phyloP scores from a whole-genome alignment of 2,113 vertebrate species.

The Pionites leucogaster region DNA sequence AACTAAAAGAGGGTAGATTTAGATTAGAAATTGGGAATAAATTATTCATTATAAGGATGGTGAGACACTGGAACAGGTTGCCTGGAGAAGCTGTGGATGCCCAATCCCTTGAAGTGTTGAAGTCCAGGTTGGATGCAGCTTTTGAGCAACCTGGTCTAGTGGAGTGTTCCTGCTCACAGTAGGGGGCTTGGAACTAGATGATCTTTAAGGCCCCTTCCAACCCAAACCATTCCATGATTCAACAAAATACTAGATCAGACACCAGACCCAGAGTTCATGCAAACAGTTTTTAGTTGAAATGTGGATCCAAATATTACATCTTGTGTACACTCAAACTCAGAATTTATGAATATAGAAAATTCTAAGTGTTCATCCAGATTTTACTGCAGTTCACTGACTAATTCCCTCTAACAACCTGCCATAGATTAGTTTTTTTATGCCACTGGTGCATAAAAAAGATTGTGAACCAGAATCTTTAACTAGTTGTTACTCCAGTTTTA shows the following conservation, averaged over 20 bases:
- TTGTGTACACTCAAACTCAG: neutral
- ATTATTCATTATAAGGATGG: neutral
- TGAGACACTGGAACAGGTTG: neutral
- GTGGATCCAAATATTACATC: neutral
- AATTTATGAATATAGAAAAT: neutral
- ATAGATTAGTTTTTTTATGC: neutral
- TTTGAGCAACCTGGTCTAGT: neutral
- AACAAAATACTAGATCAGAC: neutral
- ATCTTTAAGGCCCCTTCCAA: neutral
- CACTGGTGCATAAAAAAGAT: neutral
- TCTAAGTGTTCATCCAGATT: neutral
- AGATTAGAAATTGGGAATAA: neutral
- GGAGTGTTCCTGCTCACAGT: neutral
- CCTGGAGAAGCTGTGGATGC: neutral
- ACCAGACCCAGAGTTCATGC: neutral
- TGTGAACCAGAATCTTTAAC: neutral
- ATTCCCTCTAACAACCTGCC: neutral
- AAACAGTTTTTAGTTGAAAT: neutral
- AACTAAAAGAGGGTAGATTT: neutral
- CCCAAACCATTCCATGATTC: neutral
- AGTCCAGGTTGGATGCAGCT: neutral
- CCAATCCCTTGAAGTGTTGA: neutral
- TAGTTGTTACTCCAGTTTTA: neutral
- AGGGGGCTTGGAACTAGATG: neutral
- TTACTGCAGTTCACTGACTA: neutral